A percentile compares a stretch with the other conserved stretches of the same genome.
phyloP scores from a whole-genome alignment of 64 coral and sea anemone genomes.

The Porites lutea region DNA sequence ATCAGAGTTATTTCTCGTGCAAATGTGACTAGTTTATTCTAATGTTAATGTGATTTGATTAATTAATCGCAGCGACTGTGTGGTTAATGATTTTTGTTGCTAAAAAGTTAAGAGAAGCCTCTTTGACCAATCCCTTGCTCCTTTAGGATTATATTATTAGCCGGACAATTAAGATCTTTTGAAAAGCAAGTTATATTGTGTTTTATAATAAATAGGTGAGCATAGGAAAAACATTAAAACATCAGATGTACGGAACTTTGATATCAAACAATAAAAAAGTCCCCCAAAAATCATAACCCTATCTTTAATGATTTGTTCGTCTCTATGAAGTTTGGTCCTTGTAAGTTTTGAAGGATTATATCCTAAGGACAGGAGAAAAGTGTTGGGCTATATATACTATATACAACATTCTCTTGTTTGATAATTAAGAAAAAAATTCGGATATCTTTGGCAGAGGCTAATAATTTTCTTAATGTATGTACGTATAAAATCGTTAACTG shows the following conservation, averaged over 20 bases:
- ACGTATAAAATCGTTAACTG: too few species aligned
- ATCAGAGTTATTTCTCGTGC: background rate
- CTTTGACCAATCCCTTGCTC: background rate
- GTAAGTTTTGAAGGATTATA: too few species aligned
- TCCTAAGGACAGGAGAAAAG: too few species aligned
- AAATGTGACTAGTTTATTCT: background rate
- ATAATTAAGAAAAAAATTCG: too few species aligned
- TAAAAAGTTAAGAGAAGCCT: background rate
- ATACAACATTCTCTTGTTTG: too few species aligned
- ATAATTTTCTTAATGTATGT: too few species aligned
- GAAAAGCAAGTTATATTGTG: background rate
- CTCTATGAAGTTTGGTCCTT: too few species aligned
- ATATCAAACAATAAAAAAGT: background rate
- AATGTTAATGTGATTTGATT: background rate
- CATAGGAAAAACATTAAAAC: background rate
- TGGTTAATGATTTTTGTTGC: background rate
- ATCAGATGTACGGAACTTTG: background rate
- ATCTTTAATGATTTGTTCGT: too few species aligned
- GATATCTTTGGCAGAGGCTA: too few species aligned
- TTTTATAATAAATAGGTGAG: background rate
- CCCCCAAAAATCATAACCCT: too few species aligned
- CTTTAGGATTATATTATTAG: background rate
- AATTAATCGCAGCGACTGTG: background rate
- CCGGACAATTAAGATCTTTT: slow-evolving; percentile 14
- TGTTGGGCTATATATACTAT: too few species aligned